These are phyloP conservation scores for Aethes cnicana DNA, from an alignment of 2,888 invertebrate species.

Conservation along the genomic window DNA sequence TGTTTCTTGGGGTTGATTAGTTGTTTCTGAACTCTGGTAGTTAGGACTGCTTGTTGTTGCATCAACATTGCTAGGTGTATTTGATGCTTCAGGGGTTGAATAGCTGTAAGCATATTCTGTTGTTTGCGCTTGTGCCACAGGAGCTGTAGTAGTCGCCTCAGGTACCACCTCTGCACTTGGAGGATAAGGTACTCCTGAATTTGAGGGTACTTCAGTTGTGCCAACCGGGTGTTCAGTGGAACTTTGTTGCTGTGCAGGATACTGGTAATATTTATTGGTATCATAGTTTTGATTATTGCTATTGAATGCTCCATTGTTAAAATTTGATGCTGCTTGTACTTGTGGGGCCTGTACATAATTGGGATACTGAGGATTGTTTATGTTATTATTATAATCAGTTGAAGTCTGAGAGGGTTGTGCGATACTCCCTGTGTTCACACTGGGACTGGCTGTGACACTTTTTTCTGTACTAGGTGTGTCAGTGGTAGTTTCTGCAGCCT, in stretches of 20 bases:
- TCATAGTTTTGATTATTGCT: conserved; percentile 25
- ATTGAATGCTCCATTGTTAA: conserved; percentile 31
- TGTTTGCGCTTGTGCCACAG: neutral
- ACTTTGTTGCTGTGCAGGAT: conserved; percentile 13
- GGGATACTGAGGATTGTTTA: conserved; percentile 9
- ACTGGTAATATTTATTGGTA: conserved; percentile 18
- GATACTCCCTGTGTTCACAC: conserved; percentile 39
- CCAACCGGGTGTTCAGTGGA: neutral
- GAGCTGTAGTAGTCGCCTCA: conserved; percentile 10
- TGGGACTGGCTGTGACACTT: conserved; percentile 14
- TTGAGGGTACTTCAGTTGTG: conserved; percentile 4
- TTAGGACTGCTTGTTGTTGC: conserved; percentile 1
- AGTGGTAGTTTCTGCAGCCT: conserved; percentile 34
- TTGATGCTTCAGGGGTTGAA: conserved; percentile 9
- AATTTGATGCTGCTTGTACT: conserved; percentile 24
- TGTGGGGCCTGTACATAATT: conserved; percentile 25
- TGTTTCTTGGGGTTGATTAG: conserved; percentile 1
- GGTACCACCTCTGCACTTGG: neutral
- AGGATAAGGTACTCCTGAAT: neutral
- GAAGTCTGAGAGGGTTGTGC: conserved; percentile 31
- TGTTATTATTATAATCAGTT: conserved; percentile 18
- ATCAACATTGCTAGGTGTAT: neutral
- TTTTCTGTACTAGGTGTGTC: conserved; percentile 10
- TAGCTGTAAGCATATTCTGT: conserved; percentile 14
- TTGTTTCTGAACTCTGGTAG: conserved; percentile 6